phyloP scores from a whole-genome alignment of 2,113 vertebrate species.

The Psammodynastes pulverulentus region DNA sequence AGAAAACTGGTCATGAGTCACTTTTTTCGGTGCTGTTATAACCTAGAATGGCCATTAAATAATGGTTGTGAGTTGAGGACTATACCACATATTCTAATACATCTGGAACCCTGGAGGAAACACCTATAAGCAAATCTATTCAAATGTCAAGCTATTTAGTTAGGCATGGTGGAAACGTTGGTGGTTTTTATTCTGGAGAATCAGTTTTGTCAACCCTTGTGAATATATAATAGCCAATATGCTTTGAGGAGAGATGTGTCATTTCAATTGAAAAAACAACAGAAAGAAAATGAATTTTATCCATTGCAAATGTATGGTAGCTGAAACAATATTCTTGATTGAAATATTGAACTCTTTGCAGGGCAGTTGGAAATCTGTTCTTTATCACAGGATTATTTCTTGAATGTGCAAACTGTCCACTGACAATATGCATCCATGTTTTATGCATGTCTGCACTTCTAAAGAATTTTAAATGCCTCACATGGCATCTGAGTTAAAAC shows the following conservation, averaged over 20 bases:
- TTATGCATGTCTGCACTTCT: conserved; percentile 1
- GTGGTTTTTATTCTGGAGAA: conserved; percentile 1
- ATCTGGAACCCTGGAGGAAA: neutral
- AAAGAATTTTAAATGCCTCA: conserved; percentile 12
- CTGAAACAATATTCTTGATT: conserved; percentile 33
- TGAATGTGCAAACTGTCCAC: neutral
- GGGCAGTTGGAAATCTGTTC: neutral
- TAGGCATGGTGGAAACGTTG: conserved; percentile 1
- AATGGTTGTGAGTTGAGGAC: neutral
- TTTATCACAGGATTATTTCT: conserved; percentile 20
- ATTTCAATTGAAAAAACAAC: conserved; percentile 11
- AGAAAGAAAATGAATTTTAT: conserved; percentile 1
- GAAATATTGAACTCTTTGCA: conserved; percentile 22
- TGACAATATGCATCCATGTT: conserved; percentile 10
- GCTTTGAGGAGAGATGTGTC: neutral
- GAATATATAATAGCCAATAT: conserved; percentile 22
- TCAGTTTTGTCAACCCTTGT: conserved; percentile 10
- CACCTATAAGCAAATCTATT: neutral
- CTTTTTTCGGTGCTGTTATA: neutral
- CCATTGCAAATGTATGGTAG: neutral
- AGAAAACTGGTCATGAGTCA: neutral
- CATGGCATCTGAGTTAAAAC: conserved; percentile 1
- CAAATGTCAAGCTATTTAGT: neutral
- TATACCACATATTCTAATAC: neutral
- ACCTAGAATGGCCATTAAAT: neutral